Percentiles rank a stretch among this genome's conserved stretches.
Evolutionary conservation across 2,113 vertebrate genomes (phyloP).

Genomic region (Bubo blakistoni): DNA sequence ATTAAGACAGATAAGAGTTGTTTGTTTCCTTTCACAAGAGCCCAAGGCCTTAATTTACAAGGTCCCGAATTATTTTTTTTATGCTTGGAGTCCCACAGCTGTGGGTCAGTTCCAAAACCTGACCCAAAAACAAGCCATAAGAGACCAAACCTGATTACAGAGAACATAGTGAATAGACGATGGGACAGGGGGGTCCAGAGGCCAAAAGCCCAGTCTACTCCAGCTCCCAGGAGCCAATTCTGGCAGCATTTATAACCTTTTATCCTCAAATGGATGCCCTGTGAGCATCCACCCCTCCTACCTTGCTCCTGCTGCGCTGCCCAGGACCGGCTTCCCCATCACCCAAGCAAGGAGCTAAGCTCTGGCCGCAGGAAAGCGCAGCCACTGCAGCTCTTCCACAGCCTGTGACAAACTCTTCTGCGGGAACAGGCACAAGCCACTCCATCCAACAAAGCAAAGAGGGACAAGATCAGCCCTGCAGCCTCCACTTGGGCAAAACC

Average conservation of each 20-base stretch:
- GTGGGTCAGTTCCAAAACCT: neutral
- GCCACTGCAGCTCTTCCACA: neutral
- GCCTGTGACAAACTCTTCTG: neutral
- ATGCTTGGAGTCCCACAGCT: neutral
- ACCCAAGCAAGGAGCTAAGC: neutral
- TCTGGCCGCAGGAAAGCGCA: fast-evolving
- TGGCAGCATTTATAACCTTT: neutral
- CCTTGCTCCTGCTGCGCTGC: neutral
- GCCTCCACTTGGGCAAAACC: neutral
- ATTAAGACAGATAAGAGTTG: slow-evolving; percentile 5
- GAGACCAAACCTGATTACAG: neutral
- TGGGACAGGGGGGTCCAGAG: neutral
- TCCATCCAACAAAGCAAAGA: neutral
- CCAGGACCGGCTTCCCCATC: neutral
- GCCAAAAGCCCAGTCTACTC: neutral
- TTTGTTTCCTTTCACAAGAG: slow-evolving; percentile 34
- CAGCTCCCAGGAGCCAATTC: neutral
- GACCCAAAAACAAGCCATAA: neutral
- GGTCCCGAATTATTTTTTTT: neutral
- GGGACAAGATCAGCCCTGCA: neutral
- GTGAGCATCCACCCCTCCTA: neutral
- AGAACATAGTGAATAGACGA: fast-evolving
- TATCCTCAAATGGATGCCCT: fast-evolving
- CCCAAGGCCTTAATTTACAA: slow-evolving; percentile 11
- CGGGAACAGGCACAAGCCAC: fast-evolving